Conservation (phyloP, 2,888 invertebrate species). For the Charanyca ferruginea region DNA sequence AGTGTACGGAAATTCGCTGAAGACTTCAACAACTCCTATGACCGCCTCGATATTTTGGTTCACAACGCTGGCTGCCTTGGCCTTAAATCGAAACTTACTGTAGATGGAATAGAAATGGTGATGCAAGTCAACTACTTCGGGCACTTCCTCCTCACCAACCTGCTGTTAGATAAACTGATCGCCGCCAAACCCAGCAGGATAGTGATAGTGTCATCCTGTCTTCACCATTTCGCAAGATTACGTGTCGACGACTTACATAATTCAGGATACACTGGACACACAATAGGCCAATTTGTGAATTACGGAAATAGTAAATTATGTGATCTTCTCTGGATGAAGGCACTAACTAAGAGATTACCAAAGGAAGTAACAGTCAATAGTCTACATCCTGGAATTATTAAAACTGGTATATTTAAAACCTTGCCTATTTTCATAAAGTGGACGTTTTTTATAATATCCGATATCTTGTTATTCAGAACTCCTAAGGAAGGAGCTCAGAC, state of each 20-base stretch:
- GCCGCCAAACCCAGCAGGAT: constrained; percentile 84
- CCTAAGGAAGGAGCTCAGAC: constrained; percentile 95
- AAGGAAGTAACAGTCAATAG: constrained; percentile 94
- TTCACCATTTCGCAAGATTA: constrained; percentile 86
- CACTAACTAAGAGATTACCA: constrained; percentile 80
- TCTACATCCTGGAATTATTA: constrained; percentile 96
- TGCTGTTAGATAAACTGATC: constrained; percentile 89
- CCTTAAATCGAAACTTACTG: constrained; percentile 80
- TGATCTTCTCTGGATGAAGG: constrained; percentile 83
- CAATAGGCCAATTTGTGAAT: constrained; percentile 80
- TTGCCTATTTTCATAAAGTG: constrained; percentile 84
- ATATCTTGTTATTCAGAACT: constrained; percentile 92
- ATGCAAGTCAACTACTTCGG: constrained; percentile 94
- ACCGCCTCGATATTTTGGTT: constrained; percentile 91
- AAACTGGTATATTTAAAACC: constrained; percentile 94
- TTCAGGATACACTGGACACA: constrained; percentile 53
- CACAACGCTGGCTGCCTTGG: constrained; percentile 92
- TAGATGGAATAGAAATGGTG: constrained; percentile 92
- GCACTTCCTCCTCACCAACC: constrained; percentile 93
- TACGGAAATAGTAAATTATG: constrained; percentile 85
- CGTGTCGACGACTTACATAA: constrained; percentile 75
- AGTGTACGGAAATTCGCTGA: constrained; percentile 92
- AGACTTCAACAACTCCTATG: constrained; percentile 88
- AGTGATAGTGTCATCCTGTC: constrained; percentile 83
- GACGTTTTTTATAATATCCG: constrained; percentile 89